Percentiles rank a stretch among this genome's conserved stretches.
Conservation (phyloP, 2,113 vertebrate species). For the Climacteris rufus region DNA sequence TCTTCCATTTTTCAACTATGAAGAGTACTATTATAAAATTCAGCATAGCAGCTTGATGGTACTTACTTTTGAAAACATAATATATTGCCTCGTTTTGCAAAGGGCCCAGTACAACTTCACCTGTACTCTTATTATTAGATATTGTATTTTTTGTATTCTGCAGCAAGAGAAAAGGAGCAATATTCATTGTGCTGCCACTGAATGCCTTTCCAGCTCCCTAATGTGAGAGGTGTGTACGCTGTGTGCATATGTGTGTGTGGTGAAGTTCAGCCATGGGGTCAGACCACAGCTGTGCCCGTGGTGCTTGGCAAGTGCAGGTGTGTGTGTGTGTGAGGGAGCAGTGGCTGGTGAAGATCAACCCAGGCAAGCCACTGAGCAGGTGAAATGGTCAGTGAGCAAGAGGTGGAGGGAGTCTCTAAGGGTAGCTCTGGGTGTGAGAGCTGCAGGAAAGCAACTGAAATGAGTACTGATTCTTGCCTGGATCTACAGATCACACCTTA, state of each 20-base stretch:
- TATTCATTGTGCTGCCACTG: not conserved
- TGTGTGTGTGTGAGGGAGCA: rapidly evolving
- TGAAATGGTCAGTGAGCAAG: not conserved
- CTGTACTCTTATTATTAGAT: not conserved
- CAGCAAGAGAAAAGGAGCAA: not conserved
- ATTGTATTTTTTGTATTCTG: not conserved
- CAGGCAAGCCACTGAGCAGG: not conserved
- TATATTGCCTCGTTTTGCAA: not conserved
- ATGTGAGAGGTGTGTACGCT: rapidly evolving
- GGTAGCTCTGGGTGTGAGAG: not conserved
- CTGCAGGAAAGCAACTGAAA: not conserved
- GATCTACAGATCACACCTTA: not conserved
- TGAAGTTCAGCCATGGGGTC: too few species aligned
- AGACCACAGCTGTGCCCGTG: rapidly evolving
- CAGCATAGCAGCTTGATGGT: not conserved
- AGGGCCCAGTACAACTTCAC: not conserved
- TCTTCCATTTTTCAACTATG: not conserved
- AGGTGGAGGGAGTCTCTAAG: not conserved
- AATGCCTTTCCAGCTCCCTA: not conserved
- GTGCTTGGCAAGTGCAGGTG: not conserved
- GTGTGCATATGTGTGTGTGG: rapidly evolving
- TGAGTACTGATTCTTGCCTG: not conserved
- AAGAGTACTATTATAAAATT: not conserved
- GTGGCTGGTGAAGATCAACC: rapidly evolving
- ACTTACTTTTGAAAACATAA: not conserved